phyloP scores from a whole-genome alignment of 2,113 vertebrate genomes.

The Crypturellus undulatus region DNA sequence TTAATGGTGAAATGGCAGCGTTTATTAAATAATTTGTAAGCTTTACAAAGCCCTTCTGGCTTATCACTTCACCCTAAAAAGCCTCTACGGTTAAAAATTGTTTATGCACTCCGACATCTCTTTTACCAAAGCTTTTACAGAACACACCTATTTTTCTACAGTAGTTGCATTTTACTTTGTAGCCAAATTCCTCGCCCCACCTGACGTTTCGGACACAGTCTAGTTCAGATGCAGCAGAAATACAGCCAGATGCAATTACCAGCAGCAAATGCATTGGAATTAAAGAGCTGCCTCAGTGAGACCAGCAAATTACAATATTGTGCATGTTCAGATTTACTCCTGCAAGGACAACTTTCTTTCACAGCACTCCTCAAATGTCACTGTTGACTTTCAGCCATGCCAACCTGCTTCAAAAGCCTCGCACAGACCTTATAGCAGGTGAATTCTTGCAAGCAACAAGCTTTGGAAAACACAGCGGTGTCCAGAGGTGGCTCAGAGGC shows the following conservation, averaged over 20 bases:
- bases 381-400: not conserved
- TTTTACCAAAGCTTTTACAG: not conserved
- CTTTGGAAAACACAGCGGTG: not conserved
- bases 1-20: not conserved
- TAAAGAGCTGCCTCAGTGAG: not conserved
- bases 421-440: not conserved
- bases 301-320: not conserved
- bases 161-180: not conserved
- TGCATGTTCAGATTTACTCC: not conserved
- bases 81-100: not conserved
- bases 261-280: not conserved
- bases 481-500: conserved; percentile 27
- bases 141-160: not conserved
- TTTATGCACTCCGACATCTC: not conserved
- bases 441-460: conserved; percentile 12
- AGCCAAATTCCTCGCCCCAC: not conserved
- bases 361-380: not conserved
- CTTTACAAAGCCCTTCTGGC: not conserved
- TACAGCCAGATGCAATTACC: not conserved
- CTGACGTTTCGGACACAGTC: not conserved
- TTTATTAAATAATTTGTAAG: not conserved
- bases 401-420: conserved; percentile 54
- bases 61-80: not conserved
- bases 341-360: not conserved
- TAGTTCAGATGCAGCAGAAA: not conserved